phyloP scores from a whole-genome alignment of 2,113 vertebrate species.

The Oncorhynchus clarkii region DNA sequence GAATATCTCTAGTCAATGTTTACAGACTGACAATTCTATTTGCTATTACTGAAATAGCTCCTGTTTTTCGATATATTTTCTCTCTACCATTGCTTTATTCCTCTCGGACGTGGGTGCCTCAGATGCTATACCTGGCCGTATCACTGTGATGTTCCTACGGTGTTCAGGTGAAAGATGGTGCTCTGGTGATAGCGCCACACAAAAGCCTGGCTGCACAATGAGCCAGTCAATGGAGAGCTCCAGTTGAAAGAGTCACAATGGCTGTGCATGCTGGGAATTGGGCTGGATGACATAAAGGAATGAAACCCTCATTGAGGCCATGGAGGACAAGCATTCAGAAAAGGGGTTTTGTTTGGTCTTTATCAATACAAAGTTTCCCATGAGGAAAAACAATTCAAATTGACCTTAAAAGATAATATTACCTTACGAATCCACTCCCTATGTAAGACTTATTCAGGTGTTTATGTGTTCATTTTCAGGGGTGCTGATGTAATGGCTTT shows the following conservation, averaged over 20 bases:
- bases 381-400: constrained; percentile 73
- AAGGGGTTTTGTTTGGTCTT: constrained; percentile 74
- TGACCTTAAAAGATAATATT: constrained; percentile 75
- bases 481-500: constrained; percentile 30
- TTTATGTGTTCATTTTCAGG: constrained; percentile 43
- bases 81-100: neutral
- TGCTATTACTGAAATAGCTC: neutral
- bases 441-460: constrained; percentile 49
- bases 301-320: constrained; percentile 71
- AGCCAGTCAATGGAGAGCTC: constrained; percentile 72
- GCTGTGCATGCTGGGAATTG: constrained; percentile 75
- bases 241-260: constrained; percentile 73
- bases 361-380: constrained; percentile 71
- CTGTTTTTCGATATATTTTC: neutral
- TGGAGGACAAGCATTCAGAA: constrained; percentile 74
- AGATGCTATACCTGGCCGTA: constrained; percentile 43
- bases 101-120: constrained; percentile 33
- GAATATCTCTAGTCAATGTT: constrained; percentile 48
- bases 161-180: constrained; percentile 75
- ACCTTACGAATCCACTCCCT: constrained; percentile 61
- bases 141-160: constrained; percentile 50
- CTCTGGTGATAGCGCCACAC: constrained; percentile 66
- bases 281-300: constrained; percentile 72
- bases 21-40: constrained; percentile 4
- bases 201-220: constrained; percentile 71